These are phyloP conservation scores for Notolabrus celidotus DNA, from an alignment of 2,797 vertebrate genomes.

Conservation along the genomic window DNA sequence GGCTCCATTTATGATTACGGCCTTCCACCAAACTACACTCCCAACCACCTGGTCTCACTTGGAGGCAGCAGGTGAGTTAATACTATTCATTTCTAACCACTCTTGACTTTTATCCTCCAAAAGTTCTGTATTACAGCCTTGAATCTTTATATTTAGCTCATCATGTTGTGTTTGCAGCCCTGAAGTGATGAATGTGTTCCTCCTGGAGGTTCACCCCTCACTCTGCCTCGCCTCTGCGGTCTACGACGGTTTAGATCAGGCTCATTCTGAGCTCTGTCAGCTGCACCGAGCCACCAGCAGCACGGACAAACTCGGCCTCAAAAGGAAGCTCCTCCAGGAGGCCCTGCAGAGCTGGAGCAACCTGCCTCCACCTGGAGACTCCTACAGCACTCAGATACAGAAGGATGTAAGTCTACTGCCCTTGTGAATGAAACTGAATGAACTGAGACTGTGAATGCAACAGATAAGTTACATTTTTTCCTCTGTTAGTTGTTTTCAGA, in stretches of 20 bases:
- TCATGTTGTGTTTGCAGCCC: conserved; percentile 68
- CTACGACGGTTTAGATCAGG: conserved; percentile 67
- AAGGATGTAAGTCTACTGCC: conserved; percentile 72
- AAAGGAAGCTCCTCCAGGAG: conserved; percentile 74
- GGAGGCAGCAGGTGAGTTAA: conserved; percentile 78
- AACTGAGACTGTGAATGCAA: neutral
- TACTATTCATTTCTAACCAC: neutral
- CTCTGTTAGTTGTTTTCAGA: conserved; percentile 82
- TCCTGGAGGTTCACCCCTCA: conserved; percentile 87
- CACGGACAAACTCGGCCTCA: conserved; percentile 65
- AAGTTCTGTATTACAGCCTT: neutral
- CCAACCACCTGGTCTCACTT: conserved; percentile 83
- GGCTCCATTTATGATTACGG: conserved; percentile 73
- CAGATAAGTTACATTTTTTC: neutral
- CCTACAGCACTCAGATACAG: conserved; percentile 79
- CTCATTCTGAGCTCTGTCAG: conserved; percentile 76
- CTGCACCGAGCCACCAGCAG: conserved; percentile 60
- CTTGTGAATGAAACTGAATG: neutral
- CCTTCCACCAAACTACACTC: conserved; percentile 79
- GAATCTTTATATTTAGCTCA: neutral
- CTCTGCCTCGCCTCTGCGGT: conserved; percentile 78
- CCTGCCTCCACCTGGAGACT: conserved; percentile 61
- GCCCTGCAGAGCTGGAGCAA: conserved; percentile 74
- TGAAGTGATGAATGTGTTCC: conserved; percentile 77
- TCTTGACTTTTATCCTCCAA: neutral